A percentile compares a stretch with the other conserved stretches of the same genome.
These are phyloP conservation scores for Pollenia angustigena DNA, from an alignment of 2,888 invertebrate genomes.

Conservation along the genomic window DNA sequence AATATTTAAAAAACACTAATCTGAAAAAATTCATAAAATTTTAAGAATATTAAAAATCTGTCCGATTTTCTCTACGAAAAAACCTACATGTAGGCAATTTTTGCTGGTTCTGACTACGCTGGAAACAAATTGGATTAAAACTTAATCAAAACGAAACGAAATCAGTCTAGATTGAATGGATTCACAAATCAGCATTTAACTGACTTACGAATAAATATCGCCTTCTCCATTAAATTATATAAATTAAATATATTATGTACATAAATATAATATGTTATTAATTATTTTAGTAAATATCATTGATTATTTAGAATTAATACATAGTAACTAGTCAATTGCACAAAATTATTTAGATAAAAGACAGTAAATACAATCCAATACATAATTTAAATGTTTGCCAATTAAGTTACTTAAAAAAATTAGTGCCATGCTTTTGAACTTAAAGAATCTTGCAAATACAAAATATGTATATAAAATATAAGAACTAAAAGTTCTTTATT, in stretches of 20 bases:
- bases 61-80: too few species aligned
- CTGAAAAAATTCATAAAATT: too few species aligned
- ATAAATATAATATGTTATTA: neutral
- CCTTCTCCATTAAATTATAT: too few species aligned
- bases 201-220: too few species aligned
- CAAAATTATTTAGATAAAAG: constrained; percentile 19
- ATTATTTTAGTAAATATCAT: constrained; percentile 10
- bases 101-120: neutral
- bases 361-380: constrained; percentile 30
- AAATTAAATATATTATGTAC: neutral
- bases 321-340: constrained; percentile 68
- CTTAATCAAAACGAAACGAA: neutral
- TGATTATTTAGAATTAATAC: neutral
- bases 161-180: neutral
- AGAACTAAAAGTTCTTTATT: neutral
- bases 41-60: too few species aligned
- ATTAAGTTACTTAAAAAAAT: constrained; percentile 40
- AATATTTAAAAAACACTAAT: too few species aligned
- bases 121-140: neutral
- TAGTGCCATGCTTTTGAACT: constrained; percentile 68
- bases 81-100: too few species aligned
- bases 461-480: neutral
- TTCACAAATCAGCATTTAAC: too few species aligned
- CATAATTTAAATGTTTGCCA: constrained; percentile 45
- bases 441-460: constrained; percentile 6